Conservation (phyloP, 1,140 invertebrate genomes). For the Sweltsa coloradensis region DNA sequence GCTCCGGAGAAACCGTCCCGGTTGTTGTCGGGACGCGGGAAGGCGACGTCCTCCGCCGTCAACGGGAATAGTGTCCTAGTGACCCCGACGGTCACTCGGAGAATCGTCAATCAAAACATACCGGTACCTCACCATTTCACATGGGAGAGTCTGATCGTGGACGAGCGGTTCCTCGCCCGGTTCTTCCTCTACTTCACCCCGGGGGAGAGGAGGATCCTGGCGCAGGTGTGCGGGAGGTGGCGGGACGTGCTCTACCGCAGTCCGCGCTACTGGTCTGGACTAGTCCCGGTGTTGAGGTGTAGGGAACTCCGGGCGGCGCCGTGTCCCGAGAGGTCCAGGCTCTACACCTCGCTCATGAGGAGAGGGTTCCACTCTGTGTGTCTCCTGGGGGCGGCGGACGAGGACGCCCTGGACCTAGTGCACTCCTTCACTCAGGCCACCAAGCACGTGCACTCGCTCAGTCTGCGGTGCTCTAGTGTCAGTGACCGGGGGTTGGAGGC, state of each 20-base stretch:
- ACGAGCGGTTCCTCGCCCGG: constrained; percentile 68
- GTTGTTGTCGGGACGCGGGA: not conserved
- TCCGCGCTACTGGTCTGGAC: constrained; percentile 69
- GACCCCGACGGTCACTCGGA: constrained; percentile 7
- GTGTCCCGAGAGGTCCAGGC: constrained; percentile 50
- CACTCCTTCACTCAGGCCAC: constrained; percentile 69
- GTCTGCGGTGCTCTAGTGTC: constrained; percentile 73
- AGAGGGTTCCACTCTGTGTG: constrained; percentile 76
- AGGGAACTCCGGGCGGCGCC: constrained; percentile 55
- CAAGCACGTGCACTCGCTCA: constrained; percentile 69
- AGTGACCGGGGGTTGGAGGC: constrained; percentile 78
- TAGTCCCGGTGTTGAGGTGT: constrained; percentile 71
- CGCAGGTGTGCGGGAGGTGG: constrained; percentile 75
- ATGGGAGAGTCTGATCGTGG: constrained; percentile 65
- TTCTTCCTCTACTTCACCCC: constrained; percentile 80
- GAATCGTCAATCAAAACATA: constrained; percentile 7
- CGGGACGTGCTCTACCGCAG: constrained; percentile 72
- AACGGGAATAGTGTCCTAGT: constrained; percentile 11
- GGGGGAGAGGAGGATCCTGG: constrained; percentile 60
- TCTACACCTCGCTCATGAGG: constrained; percentile 70
- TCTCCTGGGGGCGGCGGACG: constrained; percentile 72
- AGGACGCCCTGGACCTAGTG: constrained; percentile 77
- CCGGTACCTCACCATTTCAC: constrained; percentile 32
- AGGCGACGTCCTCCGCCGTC: constrained; percentile 9
- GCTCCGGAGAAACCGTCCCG: constrained; percentile 22